Percentiles rank a stretch among this genome's conserved stretches.
Conservation (phyloP, 2,113 vertebrate species). For the Calypte anna region DNA sequence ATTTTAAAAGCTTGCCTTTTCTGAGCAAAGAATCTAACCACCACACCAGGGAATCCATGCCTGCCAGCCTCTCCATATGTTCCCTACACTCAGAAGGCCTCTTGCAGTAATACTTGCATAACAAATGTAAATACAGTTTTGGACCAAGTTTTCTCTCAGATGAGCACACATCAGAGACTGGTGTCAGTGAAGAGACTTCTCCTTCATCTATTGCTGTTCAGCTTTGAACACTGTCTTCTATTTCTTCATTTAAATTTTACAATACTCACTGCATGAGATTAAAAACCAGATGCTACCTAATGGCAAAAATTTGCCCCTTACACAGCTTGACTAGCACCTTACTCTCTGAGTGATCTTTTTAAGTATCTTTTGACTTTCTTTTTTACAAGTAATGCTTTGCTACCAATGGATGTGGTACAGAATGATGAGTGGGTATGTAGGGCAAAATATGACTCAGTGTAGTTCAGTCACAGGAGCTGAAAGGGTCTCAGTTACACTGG, state of each 20-base stretch:
- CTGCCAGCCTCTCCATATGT: constrained; percentile 76
- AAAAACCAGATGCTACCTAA: constrained; percentile 14
- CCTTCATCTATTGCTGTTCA: constrained; percentile 55
- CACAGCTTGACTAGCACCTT: background rate
- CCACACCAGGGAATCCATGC: constrained; percentile 70
- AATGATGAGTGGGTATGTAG: background rate
- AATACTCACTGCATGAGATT: background rate
- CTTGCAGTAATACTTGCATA: constrained; percentile 70
- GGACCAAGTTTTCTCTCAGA: constrained; percentile 73
- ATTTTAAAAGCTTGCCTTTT: constrained; percentile 73
- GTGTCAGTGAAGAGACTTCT: constrained; percentile 56
- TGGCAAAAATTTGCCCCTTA: background rate
- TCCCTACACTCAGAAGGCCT: constrained; percentile 54
- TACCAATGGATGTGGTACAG: background rate
- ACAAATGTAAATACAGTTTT: constrained; percentile 74
- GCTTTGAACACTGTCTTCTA: constrained; percentile 24
- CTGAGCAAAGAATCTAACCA: constrained; percentile 56
- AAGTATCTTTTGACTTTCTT: background rate
- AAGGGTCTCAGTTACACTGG: background rate
- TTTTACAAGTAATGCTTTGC: background rate
- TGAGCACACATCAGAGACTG: constrained; percentile 74
- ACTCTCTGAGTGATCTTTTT: background rate
- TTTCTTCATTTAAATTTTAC: constrained; percentile 57
- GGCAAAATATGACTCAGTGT: background rate
- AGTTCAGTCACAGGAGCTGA: background rate